Conservation (phyloP, 2,888 invertebrate genomes). For the Cosmopolites sordidus region DNA sequence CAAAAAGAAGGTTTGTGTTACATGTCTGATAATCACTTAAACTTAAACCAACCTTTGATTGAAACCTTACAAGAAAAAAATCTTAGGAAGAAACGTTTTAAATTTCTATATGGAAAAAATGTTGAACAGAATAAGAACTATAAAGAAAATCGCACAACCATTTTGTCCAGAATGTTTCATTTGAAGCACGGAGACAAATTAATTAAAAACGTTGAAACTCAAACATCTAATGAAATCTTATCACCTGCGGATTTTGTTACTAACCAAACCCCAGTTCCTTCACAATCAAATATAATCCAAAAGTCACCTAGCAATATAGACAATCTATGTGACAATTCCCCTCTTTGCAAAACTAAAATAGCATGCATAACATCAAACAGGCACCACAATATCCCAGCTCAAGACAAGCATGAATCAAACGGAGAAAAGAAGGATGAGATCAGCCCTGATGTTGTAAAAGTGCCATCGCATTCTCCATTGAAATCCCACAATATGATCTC, state of each 20-base stretch:
- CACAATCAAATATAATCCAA: slow-evolving; percentile 28
- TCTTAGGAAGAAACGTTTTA: slow-evolving; percentile 27
- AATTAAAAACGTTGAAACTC: slow-evolving; percentile 20
- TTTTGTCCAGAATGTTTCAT: slow-evolving; percentile 30
- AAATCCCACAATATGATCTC: slow-evolving; percentile 20
- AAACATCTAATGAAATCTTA: slow-evolving; percentile 23
- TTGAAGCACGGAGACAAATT: slow-evolving; percentile 26
- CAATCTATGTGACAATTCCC: slow-evolving; percentile 40
- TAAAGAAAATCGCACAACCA: slow-evolving; percentile 27
- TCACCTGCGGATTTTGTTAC: slow-evolving; percentile 5
- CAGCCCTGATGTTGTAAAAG: slow-evolving; percentile 21
- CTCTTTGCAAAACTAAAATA: slow-evolving; percentile 42
- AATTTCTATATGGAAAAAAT: slow-evolving; percentile 28
- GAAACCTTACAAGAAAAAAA: slow-evolving; percentile 26
- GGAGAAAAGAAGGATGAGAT: slow-evolving; percentile 53
- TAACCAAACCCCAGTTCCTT: slow-evolving; percentile 1
- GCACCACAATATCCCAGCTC: slow-evolving; percentile 42
- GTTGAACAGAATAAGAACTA: slow-evolving; percentile 11
- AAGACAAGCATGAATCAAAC: slow-evolving; percentile 31
- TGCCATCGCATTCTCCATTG: slow-evolving; percentile 18
- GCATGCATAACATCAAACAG: slow-evolving; percentile 47
- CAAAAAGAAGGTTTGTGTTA: slow-evolving; percentile 19
- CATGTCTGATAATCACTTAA: slow-evolving; percentile 35
- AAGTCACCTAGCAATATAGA: slow-evolving; percentile 40
- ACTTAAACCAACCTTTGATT: slow-evolving; percentile 28